phyloP scores from a whole-genome alignment of 2,113 vertebrate genomes.

The Leptodactylus fuscus region DNA sequence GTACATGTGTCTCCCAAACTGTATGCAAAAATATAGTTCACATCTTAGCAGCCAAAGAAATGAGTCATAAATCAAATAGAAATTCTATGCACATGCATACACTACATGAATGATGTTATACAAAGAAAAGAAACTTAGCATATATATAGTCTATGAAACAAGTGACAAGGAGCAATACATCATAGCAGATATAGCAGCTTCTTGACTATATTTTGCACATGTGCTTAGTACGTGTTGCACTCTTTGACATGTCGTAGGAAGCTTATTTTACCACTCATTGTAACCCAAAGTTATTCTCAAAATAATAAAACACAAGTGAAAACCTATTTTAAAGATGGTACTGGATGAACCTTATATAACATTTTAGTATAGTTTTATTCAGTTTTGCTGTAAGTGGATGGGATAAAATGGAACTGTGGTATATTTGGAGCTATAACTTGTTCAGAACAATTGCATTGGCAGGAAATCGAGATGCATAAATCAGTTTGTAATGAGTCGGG shows the following conservation, averaged over 20 bases:
- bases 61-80: conserved; percentile 20
- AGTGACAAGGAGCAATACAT: conserved; percentile 18
- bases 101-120: not conserved
- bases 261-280: not conserved
- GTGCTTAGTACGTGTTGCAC: not conserved
- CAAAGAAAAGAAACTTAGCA: conserved; percentile 13
- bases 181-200: not conserved
- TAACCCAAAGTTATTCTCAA: not conserved
- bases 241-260: not conserved
- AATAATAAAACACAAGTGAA: not conserved
- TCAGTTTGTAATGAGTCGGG: too few relatives aligned
- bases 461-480: too few relatives aligned
- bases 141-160: conserved; percentile 33
- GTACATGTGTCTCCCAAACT: not conserved
- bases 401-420: too few relatives aligned
- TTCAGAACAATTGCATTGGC: too few relatives aligned
- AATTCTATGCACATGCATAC: not conserved
- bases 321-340: not conserved
- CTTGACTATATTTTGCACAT: conserved; percentile 10
- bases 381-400: not conserved
- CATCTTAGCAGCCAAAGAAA: conserved; percentile 21
- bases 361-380: not conserved
- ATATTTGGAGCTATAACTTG: too few relatives aligned
- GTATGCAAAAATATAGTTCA: conserved; percentile 25
- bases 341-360: not conserved